Evolutionary conservation across 1,140 invertebrate genomes (phyloP), one percentile per base, ranked within the genome.

Genomic region (Argopecten irradians): DNA sequence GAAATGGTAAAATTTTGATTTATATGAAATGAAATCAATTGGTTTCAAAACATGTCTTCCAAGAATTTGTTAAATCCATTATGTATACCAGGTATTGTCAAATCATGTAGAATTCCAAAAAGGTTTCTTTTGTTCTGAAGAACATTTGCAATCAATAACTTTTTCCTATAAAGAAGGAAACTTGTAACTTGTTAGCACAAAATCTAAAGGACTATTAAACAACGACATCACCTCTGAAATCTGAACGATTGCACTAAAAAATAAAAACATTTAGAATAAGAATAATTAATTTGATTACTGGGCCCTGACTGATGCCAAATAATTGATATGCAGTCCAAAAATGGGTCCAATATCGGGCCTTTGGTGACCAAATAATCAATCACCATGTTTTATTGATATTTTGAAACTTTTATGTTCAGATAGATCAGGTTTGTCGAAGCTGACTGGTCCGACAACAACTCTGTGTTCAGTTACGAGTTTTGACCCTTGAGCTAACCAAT

Each of bases 391-490:
- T n/a, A n/a, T n/a, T n/a, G n/a, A n/a, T n/a, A n/a, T n/a, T n/a
- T n/a, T n/a, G 55, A 71, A 71, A 71, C 55, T 28, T 0, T 0
- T 28, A 2, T 28, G 55, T 71, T 71, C 55, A 71, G 14, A 28
- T 16, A 28, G 28, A 28, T 3, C 5, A 28, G 55, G 55, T 71
- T 71, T 16, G 1, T 11, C 28, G n/a, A 28, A 28, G 55, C n/a
- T 71, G 43, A 55, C 16, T 55, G 55, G n/a, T 71, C n/a, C 55
- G 11, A 71, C 55, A 71, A 71, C 8, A 71, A 71, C 55, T 19
- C 19, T 71, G 55, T 71, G 55, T 71, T 71, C 55, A 71, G 55
- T 71, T n/a, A 71, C 55, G 22, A 71, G 55, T 71, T 71, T 71
- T 28, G 55, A n/a, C 16, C 2, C 22, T 28, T n/a, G 55, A 71